Conservation (phyloP, 2,113 vertebrate species). For the Pygoscelis adeliae region DNA sequence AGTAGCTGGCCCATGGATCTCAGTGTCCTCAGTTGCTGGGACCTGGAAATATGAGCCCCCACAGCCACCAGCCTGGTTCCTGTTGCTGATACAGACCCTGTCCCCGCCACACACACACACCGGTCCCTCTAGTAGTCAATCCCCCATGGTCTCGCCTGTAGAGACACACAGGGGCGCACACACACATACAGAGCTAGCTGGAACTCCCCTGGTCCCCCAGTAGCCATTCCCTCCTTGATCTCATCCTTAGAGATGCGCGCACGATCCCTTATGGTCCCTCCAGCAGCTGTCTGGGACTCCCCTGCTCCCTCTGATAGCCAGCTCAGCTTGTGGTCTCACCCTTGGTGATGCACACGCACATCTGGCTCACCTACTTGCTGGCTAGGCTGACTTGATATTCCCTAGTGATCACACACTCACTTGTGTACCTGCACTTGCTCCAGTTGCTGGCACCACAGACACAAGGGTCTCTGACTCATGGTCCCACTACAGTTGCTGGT, state of each 20-base stretch:
- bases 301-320: not conserved
- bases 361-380: not conserved
- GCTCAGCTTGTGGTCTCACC: not conserved
- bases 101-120: no score
- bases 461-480: not conserved
- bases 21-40: not conserved
- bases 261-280: not conserved
- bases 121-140: not conserved
- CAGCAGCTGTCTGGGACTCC: not conserved
- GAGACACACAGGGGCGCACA: not conserved
- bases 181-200: not conserved
- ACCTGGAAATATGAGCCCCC: not conserved
- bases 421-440: not conserved
- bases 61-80: not conserved
- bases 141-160: rapidly evolving
- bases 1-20: not conserved
- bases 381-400: not conserved
- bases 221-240: not conserved
- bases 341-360: not conserved
- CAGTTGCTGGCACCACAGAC: not conserved
- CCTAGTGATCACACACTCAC: not conserved
- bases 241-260: not conserved
- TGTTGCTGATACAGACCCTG: not conserved
- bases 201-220: not conserved
- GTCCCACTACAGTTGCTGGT: not conserved